A percentile compares a stretch with the other conserved stretches of the same genome.
These are phyloP conservation scores for Pandemis heparana DNA, from an alignment of 2,888 invertebrate species.

Conservation along the genomic window DNA sequence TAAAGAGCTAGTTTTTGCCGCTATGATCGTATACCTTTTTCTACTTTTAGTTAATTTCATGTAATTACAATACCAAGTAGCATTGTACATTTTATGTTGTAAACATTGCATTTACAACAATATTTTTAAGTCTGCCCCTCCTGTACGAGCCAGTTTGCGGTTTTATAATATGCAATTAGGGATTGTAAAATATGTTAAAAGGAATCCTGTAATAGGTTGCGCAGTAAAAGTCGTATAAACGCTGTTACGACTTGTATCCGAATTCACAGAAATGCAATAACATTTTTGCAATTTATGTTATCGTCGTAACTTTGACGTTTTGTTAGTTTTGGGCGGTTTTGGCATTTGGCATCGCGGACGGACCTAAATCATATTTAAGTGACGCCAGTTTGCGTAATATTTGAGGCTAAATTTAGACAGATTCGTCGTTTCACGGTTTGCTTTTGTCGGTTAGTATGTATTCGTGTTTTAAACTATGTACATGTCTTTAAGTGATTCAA, in stretches of 20 bases:
- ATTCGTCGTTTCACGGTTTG: not conserved
- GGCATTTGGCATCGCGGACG: conserved; percentile 42
- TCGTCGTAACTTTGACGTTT: conserved; percentile 48
- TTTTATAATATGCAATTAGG: conserved; percentile 83
- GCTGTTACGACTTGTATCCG: conserved; percentile 71
- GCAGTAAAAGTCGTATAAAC: conserved; percentile 74
- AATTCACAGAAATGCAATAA: conserved; percentile 72
- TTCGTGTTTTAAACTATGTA: not conserved
- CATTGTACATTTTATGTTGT: conserved; percentile 1
- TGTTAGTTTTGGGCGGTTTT: conserved; percentile 39
- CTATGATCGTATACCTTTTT: not conserved
- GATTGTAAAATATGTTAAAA: conserved; percentile 83
- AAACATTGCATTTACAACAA: conserved; percentile 27
- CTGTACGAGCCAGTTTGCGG: conserved; percentile 56
- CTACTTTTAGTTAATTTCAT: not conserved
- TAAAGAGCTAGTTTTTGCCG: not conserved
- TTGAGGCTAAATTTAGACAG: not conserved
- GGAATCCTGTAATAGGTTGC: conserved; percentile 71
- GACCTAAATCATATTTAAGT: conserved; percentile 16
- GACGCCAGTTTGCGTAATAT: not conserved
- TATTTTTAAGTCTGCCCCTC: conserved; percentile 14
- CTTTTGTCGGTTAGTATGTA: not conserved
- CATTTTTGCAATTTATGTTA: conserved; percentile 68
- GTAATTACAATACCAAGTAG: conserved; percentile 4
- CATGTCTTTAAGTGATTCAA: too few relatives aligned